phyloP scores from a whole-genome alignment of 1,140 invertebrate genomes.

The Drosophila mojavensis region DNA sequence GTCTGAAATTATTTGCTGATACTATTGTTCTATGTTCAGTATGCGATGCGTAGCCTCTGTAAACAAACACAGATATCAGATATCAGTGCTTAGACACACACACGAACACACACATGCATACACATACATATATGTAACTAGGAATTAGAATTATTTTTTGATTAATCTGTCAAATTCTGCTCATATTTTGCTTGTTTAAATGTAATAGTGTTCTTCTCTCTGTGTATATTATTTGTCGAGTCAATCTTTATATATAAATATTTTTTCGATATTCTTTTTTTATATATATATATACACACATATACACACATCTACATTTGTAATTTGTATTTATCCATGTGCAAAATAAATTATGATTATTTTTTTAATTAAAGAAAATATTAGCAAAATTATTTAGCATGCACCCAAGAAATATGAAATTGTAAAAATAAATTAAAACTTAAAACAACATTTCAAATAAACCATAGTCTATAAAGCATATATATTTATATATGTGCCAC shows the following conservation, averaged over 20 bases:
- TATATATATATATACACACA: conserved; percentile 55
- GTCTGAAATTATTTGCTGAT: conserved; percentile 79
- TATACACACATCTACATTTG: conserved; percentile 59
- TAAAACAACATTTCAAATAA: conserved; percentile 29
- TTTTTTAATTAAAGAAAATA: conserved; percentile 49
- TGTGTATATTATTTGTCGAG: conserved; percentile 68
- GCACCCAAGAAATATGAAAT: conserved; percentile 34
- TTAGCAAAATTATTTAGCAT: conserved; percentile 62
- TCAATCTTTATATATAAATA: conserved; percentile 61
- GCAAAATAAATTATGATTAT: conserved; percentile 81
- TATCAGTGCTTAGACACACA: conserved; percentile 66
- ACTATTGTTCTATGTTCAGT: conserved; percentile 45
- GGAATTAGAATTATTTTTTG: conserved; percentile 16
- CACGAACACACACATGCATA: conserved; percentile 37
- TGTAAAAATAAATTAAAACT: conserved; percentile 43
- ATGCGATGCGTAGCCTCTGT: conserved; percentile 52
- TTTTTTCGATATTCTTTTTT: conserved; percentile 62
- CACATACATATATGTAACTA: conserved; percentile 21
- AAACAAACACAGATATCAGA: conserved; percentile 62
- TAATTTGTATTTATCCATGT: conserved; percentile 81
- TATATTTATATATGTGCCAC: conserved; percentile 11
- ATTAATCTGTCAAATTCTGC: conserved; percentile 7
- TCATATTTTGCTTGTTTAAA: conserved; percentile 39
- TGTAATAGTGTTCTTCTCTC: conserved; percentile 41
- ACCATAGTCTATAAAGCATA: conserved; percentile 20